These are phyloP conservation scores for Lanius ludovicianus DNA, from an alignment of 2,113 vertebrate species.

Conservation along the genomic window DNA sequence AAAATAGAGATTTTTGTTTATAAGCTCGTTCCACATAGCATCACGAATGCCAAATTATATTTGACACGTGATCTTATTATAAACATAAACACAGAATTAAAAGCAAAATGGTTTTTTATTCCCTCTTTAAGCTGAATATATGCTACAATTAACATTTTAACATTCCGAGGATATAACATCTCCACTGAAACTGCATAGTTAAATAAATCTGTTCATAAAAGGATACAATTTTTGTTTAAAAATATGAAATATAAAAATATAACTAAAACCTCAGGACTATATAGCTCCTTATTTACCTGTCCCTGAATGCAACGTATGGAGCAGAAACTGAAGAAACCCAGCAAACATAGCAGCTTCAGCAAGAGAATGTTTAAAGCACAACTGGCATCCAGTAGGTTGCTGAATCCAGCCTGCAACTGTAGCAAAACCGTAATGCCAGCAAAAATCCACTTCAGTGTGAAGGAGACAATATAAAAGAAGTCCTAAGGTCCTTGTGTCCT, in stretches of 20 bases:
- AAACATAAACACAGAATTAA: slow-evolving; percentile 1
- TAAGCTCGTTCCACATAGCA: neutral
- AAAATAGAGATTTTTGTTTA: neutral
- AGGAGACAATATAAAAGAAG: neutral
- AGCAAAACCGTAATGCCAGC: slow-evolving; percentile 38
- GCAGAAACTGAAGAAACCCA: slow-evolving; percentile 76
- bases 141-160: neutral
- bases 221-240: neutral
- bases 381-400: slow-evolving; percentile 55
- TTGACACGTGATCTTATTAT: neutral
- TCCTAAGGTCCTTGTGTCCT: slow-evolving; percentile 52
- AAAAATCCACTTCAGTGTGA: slow-evolving; percentile 43
- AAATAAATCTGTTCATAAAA: neutral
- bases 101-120: slow-evolving; percentile 53
- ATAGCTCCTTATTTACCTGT: slow-evolving; percentile 74
- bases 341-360: slow-evolving; percentile 74
- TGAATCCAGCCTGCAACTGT: slow-evolving; percentile 52
- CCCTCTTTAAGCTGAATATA: neutral
- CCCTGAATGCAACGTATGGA: slow-evolving; percentile 70
- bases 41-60: neutral
- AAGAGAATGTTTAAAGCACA: slow-evolving; percentile 61
- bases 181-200: neutral
- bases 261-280: neutral
- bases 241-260: neutral
- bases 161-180: neutral